Percentiles rank a stretch among this genome's conserved stretches.
Evolutionary conservation across 2,888 invertebrate genomes (phyloP).

Genomic region (Rhogogaster chlorosoma): DNA sequence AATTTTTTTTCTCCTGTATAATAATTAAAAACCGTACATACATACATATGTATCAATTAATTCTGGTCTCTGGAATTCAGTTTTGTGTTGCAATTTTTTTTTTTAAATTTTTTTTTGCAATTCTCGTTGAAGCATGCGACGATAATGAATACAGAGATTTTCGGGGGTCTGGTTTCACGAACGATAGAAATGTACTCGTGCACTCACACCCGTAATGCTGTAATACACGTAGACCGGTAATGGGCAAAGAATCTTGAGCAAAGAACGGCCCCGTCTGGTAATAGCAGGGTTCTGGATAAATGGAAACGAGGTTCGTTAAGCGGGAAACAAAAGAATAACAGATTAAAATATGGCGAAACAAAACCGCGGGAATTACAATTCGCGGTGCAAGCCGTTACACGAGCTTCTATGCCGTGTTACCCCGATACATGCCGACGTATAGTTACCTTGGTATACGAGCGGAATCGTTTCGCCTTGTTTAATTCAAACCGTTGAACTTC

Average conservation of each 20-base stretch:
- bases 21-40: too few species aligned
- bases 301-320: slow-evolving; percentile 43
- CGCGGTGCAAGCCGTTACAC: neutral
- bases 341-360: slow-evolving; percentile 45
- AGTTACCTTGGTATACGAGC: neutral
- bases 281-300: slow-evolving; percentile 38
- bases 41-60: too few species aligned
- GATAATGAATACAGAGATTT: neutral
- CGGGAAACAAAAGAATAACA: slow-evolving; percentile 42
- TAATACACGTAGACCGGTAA: neutral
- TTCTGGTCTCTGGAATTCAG: neutral
- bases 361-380: slow-evolving; percentile 38
- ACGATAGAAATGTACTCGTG: neutral
- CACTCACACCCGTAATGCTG: neutral
- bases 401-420: neutral
- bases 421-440: neutral
- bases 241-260: slow-evolving; percentile 38
- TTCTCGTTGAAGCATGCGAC: neutral
- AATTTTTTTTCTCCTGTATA: neutral
- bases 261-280: slow-evolving; percentile 12
- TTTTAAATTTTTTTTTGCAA: too few species aligned
- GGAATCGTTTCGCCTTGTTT: slow-evolving; percentile 1
- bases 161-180: neutral
- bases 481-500: neutral
- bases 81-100: too few species aligned